Base-by-base conservation (phyloP, 2,797 vertebrate species). In the Crocodylus rhombifer region DNA sequence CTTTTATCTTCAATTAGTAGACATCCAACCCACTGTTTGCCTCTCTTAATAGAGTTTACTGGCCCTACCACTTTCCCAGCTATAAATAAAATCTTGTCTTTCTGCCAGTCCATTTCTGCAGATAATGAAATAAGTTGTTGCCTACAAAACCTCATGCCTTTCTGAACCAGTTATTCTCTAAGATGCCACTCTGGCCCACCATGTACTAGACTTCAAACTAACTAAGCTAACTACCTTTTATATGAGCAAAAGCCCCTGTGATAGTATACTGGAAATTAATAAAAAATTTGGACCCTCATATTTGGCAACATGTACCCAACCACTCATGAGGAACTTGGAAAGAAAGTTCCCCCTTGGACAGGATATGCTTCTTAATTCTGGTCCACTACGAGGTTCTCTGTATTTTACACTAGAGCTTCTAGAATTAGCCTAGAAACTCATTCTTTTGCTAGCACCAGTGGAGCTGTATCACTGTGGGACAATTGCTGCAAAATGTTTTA, bases 391-490 rank as follows among this genome's bases (percentile, higher is more conserved):
- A 33, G 15, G 2, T 5, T 83, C 21, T 56, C 12, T 26, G 9
- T 0, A 51, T 90, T 80, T 90, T 28, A 2, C 5, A 15, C 6
- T 26, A 9, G 0, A 1, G 12, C 1, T 61, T 91, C 15, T 89
- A 25, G 55, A 55, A 2, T 64, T 82, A 83, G 4, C 21, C 55
- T 82, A 11, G 65, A 78, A 61, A 26, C 33, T 60, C 4, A 8
- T 13, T 11, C 2, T 56, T 79, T 78, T 63, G 3, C 26, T 56
- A 58, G 9, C 25, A 17, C 16, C 14, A 0, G 1, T 20, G 33
- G 5, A 79, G 6, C 30, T 42, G 30, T 23, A 20, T n/a, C 65
- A 25, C 3, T 55, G 30, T 55, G 63, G 61, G 14, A 88, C 3
- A 8, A 63, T 1, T 14, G 15, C 61, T 67, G 33, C 4, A 76